Evolutionary conservation across 2,888 invertebrate species (phyloP).

Genomic region (Melanostoma mellinum): DNA sequence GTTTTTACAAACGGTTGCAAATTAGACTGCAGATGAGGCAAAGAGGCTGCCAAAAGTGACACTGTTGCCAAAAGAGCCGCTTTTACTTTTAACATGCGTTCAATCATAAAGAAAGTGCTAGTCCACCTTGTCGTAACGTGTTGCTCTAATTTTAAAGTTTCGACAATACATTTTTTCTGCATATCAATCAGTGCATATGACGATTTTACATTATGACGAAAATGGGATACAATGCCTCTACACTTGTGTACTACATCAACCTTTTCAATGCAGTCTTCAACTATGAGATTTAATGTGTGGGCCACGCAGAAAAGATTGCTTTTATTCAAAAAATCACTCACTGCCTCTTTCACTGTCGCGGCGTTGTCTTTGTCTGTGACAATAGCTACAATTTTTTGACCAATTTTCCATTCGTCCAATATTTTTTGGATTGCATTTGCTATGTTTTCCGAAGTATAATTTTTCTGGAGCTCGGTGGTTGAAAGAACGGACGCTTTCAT

Average conservation of each 20-base stretch:
- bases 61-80: too few relatives aligned
- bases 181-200: constrained; percentile 5
- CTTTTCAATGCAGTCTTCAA: constrained; percentile 23
- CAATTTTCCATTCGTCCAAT: constrained; percentile 30
- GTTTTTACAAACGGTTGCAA: too few relatives aligned
- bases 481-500: background rate
- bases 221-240: constrained; percentile 9
- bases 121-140: constrained; percentile 12
- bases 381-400: constrained; percentile 11
- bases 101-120: too few relatives aligned
- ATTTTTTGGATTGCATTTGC: constrained; percentile 12
- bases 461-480: constrained; percentile 3
- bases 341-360: constrained; percentile 21
- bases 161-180: constrained; percentile 6
- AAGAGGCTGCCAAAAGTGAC: too few relatives aligned
- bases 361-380: constrained; percentile 25
- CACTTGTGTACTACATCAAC: constrained; percentile 20
- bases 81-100: too few relatives aligned
- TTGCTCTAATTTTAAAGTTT: constrained; percentile 6
- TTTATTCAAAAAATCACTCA: constrained; percentile 16
- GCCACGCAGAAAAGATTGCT: constrained; percentile 24
- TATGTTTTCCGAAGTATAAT: constrained; percentile 24
- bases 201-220: background rate
- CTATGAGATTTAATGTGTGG: constrained; percentile 6
- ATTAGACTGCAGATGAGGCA: too few relatives aligned